A percentile compares a stretch with the other conserved stretches of the same genome.
These are phyloP conservation scores for Cryptoleucopteryx plumbea DNA, from an alignment of 2,113 vertebrate genomes.

Conservation along the genomic window DNA sequence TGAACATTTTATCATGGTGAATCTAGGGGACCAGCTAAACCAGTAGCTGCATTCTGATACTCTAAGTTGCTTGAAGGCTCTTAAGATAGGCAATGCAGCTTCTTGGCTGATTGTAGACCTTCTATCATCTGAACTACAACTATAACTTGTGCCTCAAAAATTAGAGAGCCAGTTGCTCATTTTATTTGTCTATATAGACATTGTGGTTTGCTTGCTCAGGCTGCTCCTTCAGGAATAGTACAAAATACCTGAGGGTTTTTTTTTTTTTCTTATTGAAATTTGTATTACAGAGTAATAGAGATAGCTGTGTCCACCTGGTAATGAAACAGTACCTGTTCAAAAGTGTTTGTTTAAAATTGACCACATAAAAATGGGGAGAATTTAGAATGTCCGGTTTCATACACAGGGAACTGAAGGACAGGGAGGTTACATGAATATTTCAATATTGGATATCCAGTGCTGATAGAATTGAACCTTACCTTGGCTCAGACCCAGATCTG, in stretches of 20 bases:
- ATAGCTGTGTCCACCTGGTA: not conserved
- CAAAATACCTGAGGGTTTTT: not conserved
- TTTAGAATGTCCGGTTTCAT: not conserved
- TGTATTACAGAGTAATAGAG: not conserved
- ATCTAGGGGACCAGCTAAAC: not conserved
- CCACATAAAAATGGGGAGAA: not conserved
- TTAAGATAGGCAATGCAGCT: not conserved
- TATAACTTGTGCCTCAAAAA: not conserved
- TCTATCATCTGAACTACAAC: not conserved
- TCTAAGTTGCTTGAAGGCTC: not conserved
- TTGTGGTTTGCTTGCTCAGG: not conserved
- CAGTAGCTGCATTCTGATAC: not conserved
- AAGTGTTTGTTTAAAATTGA: not conserved
- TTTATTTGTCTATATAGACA: not conserved
- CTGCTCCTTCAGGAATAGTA: not conserved
- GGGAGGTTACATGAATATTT: not conserved
- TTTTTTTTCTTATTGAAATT: not conserved
- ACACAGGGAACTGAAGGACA: not conserved
- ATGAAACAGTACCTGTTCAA: not conserved
- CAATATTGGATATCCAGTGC: not conserved
- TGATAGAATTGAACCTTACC: not conserved
- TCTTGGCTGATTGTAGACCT: not conserved
- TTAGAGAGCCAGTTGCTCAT: not conserved
- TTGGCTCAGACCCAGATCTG: not conserved
- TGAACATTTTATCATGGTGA: not conserved